Evolutionary conservation across 2,113 vertebrate species (phyloP).

Genomic region (Grammomys surdaster): DNA sequence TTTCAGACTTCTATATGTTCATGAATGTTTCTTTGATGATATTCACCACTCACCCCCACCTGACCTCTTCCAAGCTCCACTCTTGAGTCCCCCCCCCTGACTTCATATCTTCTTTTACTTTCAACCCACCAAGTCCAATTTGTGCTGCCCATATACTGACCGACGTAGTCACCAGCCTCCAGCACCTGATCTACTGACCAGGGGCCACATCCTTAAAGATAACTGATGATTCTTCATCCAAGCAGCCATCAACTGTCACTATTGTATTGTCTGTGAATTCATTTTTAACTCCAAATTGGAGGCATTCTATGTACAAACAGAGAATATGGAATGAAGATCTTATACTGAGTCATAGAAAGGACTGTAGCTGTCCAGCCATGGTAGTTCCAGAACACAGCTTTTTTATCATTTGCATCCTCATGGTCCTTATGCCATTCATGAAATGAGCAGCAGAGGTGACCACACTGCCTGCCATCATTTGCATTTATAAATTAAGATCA

Average conservation of each 20-base stretch:
- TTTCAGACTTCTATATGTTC: not conserved
- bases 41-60: not conserved
- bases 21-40: too few relatives aligned
- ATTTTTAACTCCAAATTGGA: not conserved
- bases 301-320: not conserved
- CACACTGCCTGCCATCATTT: not conserved
- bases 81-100: not conserved
- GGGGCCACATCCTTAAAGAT: not conserved
- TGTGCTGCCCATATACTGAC: not conserved
- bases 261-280: conserved; percentile 30
- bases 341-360: not conserved
- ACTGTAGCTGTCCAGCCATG: not conserved
- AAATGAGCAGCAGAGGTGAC: not conserved
- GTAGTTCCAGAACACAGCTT: not conserved
- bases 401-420: conserved; percentile 13
- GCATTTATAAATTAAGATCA: not conserved
- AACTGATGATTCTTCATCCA: not conserved
- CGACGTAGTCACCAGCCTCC: not conserved
- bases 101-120: not conserved
- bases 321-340: not conserved
- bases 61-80: not conserved
- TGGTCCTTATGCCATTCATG: not conserved
- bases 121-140: not conserved
- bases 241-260: not conserved
- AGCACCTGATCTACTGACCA: too few relatives aligned